Base-by-base conservation (phyloP, 2,113 vertebrate genomes). In the Pachyramphus minor region DNA sequence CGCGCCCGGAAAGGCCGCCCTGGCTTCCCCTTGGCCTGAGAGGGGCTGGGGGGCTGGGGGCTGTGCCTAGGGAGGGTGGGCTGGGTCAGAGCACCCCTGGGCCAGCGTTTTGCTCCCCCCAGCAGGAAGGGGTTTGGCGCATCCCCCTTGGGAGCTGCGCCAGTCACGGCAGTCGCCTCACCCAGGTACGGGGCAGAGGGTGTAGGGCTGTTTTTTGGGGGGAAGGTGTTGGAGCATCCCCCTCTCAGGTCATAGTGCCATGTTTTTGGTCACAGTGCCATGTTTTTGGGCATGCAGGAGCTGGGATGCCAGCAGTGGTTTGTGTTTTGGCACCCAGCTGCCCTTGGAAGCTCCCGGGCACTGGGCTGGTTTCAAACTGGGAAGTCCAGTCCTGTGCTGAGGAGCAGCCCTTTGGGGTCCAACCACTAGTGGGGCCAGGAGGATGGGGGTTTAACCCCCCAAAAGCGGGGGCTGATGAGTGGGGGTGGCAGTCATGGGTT, bases 1-100 rank as follows among this genome's bases (percentile, higher is more conserved):
- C 96, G 97, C 8, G 84, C 96, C 58, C 97, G 98, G 10, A 98
- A 95, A 78, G 91, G 89, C 53, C 96, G 98, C 84, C 77, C 56
- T 4, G 30, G 94, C 97, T 68, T 95, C 98, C 95, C 97, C 58
- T 1, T 98, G 86, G 98, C 79, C 35, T 89, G 87, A 97, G 37
- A 28, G 20, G 0, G 1, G 8, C 3, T 41, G 20, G 4, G 7
- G 59, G 6, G 5, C 6, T 1, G 1, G 58, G 76, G 41, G 1
- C 23, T 56, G 52, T 30, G 39, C 75, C 20, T 15, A 3, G 74
- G 18, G 8, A 15, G 67, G 37, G 47, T 28, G 67, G 39, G 53
- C 77, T 27, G 42, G 25, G 56, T 14, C 6, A 7, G 42, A 44
- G 6, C 33, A 5, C 13, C 4, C 31, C 35, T 19, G 13, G 53